phyloP scores from a whole-genome alignment of 1,140 invertebrate species.

The Centruroides sculpturatus region DNA sequence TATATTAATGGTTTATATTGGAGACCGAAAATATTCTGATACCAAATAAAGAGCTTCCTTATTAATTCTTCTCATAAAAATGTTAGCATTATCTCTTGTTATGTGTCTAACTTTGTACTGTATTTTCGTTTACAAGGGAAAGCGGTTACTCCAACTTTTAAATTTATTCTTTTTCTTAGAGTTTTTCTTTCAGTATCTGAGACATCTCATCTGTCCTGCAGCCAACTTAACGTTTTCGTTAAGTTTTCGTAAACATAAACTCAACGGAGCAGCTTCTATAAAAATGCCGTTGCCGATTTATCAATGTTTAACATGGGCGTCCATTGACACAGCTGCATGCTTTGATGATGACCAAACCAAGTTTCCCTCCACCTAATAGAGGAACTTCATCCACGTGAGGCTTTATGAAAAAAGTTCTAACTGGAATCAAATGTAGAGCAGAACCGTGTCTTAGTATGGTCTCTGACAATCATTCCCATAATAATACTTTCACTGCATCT shows the following conservation, averaged over 20 bases:
- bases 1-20: slow-evolving; percentile 7
- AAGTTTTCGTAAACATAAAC: not conserved
- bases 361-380: slow-evolving; percentile 9
- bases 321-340: slow-evolving; percentile 11
- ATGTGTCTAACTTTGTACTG: slow-evolving; percentile 11
- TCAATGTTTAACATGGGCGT: slow-evolving; percentile 15
- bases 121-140: slow-evolving; percentile 11
- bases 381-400: not conserved
- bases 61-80: slow-evolving; percentile 1
- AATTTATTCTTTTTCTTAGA: slow-evolving; percentile 10
- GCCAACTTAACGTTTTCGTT: not conserved
- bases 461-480: slow-evolving; percentile 6
- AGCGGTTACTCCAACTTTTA: slow-evolving; percentile 14
- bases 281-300: slow-evolving; percentile 13
- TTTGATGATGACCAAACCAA: slow-evolving; percentile 17
- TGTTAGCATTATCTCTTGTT: slow-evolving; percentile 6
- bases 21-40: not conserved
- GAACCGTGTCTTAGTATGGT: slow-evolving; percentile 10
- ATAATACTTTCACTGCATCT: not conserved
- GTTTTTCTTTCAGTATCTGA: slow-evolving; percentile 3
- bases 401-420: slow-evolving; percentile 13
- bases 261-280: not conserved
- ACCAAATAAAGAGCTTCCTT: not conserved
- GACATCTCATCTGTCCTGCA: not conserved
- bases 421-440: slow-evolving; percentile 4